phyloP scores from a whole-genome alignment of 1,140 invertebrate species.

The Drosophila lowei region DNA sequence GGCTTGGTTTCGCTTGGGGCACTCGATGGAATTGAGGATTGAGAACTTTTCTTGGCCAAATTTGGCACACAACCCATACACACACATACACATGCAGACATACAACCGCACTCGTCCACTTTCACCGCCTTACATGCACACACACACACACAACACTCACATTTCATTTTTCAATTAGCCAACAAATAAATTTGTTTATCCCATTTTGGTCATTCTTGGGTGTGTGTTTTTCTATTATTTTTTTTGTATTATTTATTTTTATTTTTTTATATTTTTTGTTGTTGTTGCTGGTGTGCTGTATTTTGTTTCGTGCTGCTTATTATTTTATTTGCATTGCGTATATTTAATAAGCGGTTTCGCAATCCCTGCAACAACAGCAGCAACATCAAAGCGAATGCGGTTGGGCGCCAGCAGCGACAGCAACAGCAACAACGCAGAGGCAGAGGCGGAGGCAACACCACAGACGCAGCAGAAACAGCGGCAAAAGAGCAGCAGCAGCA shows the following conservation, averaged over 20 bases:
- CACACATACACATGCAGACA: too few species aligned
- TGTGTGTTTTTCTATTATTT: neutral
- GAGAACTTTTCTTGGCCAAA: too few species aligned
- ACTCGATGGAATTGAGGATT: too few species aligned
- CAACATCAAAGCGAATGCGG: constrained; percentile 50
- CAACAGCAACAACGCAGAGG: neutral
- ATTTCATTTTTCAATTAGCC: constrained; percentile 57
- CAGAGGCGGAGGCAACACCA: neutral
- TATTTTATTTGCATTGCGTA: constrained; percentile 44
- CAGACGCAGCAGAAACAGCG: constrained; percentile 10
- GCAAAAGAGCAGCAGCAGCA: neutral
- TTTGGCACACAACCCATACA: too few species aligned
- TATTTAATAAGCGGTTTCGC: constrained; percentile 70
- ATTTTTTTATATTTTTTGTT: constrained; percentile 4
- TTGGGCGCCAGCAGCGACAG: constrained; percentile 7
- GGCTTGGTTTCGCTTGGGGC: too few species aligned
- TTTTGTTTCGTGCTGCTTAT: constrained; percentile 21
- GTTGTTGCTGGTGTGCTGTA: constrained; percentile 2
- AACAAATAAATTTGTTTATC: constrained; percentile 55
- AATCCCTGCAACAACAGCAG: constrained; percentile 41
- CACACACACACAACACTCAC: constrained; percentile 10
- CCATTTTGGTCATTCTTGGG: constrained; percentile 19
- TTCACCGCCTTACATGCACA: too few species aligned
- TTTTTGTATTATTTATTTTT: constrained; percentile 17
- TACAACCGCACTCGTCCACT: too few species aligned